Evolutionary conservation across 1,140 invertebrate genomes (phyloP).

Genomic region (Maconellicoccus hirsutus): DNA sequence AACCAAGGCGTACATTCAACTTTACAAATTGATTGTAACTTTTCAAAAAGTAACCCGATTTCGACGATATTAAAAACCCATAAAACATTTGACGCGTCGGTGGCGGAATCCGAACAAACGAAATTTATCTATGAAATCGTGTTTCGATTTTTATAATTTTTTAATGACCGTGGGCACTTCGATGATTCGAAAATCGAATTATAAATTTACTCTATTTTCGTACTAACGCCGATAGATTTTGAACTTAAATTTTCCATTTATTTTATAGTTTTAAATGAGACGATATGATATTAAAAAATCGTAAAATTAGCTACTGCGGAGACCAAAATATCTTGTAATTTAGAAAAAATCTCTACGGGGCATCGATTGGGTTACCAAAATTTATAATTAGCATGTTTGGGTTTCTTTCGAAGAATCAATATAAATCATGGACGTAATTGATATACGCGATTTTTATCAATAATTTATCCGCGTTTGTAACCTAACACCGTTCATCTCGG

Average conservation of each 20-base stretch:
- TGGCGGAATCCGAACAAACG: neutral
- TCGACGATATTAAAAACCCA: neutral
- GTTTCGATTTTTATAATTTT: constrained; percentile 4
- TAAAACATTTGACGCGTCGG: neutral
- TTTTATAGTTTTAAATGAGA: neutral
- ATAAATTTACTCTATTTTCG: neutral
- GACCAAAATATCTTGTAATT: neutral
- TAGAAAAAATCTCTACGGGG: neutral
- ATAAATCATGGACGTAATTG: neutral
- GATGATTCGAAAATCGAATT: neutral
- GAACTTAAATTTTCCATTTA: neutral
- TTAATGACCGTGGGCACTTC: neutral
- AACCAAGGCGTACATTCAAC: neutral
- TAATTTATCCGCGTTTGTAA: neutral
- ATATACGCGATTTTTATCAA: constrained; percentile 5
- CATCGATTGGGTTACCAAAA: neutral
- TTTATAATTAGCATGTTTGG: neutral
- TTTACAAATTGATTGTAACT: constrained; percentile 1
- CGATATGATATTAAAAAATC: neutral
- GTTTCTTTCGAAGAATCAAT: neutral
- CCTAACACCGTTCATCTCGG: neutral
- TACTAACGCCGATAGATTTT: neutral
- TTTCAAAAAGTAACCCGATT: neutral
- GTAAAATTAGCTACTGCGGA: neutral
- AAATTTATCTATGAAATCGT: neutral